Base-by-base conservation (phyloP, 2,113 vertebrate species). In the Heliornis fulica region DNA sequence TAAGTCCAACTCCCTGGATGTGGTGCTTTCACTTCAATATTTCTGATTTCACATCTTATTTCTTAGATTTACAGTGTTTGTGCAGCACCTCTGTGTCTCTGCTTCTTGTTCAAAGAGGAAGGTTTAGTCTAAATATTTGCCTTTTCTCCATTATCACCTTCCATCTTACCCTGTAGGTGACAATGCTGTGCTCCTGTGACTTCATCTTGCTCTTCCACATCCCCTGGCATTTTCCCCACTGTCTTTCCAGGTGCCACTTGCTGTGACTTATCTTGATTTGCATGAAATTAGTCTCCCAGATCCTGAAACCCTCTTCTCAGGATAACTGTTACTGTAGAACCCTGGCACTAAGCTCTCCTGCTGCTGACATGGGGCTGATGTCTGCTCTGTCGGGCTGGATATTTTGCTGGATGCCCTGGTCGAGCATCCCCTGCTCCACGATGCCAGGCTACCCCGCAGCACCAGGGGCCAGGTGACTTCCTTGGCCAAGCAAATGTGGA, bases 341-440 rank as follows among this genome's bases (percentile, higher is more conserved):
- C 15, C 26, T 54, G 10, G 15, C 51, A 57, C 28, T 26, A 10
- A 26, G 40, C 3, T 54, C 5, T 61, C 28, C 11, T 45, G 1
- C 1, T 43, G 25, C 19, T 56, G 34, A 17, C 18, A 19, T 32
- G 45, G n/a, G 13, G 12, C 17, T 63, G 63, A 18, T 5, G 14
- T n/a, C 32, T n/a, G 7, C 7, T 29, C 36, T 36, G 23, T 8
- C 13, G 22, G 43, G 29, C 5, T 51, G 36, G 38, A n/a, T 21
- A 3, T 19, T 36, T 31, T 4, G 1, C 40, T n/a, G 57, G 26
- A 28, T 79, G 23, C 8, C 34, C 41, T 56, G 56, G 40, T 26
- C 8, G 9, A 61, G n/a, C 40, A 13, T 54, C 26, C 34, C 7
- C 1, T 23, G 25, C 40, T 56, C 12, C 0, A 1, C n/a, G 53